A percentile compares a stretch with the other conserved stretches of the same genome.
Conservation (phyloP, 1,140 invertebrate genomes). For the Anthonomus grandis region DNA sequence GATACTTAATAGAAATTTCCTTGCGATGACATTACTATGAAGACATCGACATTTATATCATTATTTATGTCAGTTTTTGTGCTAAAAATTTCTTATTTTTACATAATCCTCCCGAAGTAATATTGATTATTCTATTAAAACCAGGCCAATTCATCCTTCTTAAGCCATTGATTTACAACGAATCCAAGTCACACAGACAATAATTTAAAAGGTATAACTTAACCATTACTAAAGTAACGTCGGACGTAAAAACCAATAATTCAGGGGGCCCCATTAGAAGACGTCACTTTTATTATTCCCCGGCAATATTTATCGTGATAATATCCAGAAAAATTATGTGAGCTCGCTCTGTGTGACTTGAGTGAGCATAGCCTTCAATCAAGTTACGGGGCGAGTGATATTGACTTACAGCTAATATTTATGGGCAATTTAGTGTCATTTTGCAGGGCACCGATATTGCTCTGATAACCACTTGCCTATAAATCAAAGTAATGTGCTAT, state of each 20-base stretch:
- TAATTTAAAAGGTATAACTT: slow-evolving; percentile 1
- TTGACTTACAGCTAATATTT: slow-evolving; percentile 47
- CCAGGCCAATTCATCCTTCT: no score
- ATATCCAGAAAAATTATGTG: slow-evolving; percentile 33
- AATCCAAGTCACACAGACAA: no score
- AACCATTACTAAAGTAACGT: slow-evolving; percentile 14
- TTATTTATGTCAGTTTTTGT: no score
- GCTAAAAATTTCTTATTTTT: no score
- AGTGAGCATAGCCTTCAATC: slow-evolving; percentile 40
- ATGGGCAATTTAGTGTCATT: slow-evolving; percentile 48
- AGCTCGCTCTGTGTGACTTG: slow-evolving; percentile 33
- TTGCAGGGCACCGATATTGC: slow-evolving; percentile 47
- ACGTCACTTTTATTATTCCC: slow-evolving; percentile 26
- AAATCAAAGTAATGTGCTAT: slow-evolving; percentile 49
- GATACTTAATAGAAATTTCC: no score
- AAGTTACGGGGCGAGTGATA: slow-evolving; percentile 38
- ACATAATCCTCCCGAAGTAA: no score
- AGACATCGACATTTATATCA: no score
- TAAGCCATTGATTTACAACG: no score
- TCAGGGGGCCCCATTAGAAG: slow-evolving; percentile 24
- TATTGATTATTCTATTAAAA: background rate
- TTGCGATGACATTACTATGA: no score
- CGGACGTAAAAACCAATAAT: slow-evolving; percentile 17
- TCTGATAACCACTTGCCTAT: slow-evolving; percentile 46
- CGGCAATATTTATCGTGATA: slow-evolving; percentile 26